A percentile compares a stretch with the other conserved stretches of the same genome.
These are phyloP conservation scores for Esperia sulphurella DNA, from an alignment of 2,888 invertebrate species.

Conservation along the genomic window DNA sequence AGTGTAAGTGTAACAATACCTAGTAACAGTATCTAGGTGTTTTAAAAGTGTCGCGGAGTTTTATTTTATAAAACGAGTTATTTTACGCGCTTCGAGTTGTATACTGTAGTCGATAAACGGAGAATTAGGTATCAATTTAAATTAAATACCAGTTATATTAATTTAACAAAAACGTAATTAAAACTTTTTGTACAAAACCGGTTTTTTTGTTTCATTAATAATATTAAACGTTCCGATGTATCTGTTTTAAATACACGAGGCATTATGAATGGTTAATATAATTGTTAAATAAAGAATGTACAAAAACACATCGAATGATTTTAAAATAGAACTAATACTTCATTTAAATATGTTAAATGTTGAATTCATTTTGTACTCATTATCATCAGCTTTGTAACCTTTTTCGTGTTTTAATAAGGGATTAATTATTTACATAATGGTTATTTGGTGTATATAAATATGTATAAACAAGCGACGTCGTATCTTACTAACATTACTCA, in stretches of 20 bases:
- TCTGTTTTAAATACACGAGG: neutral
- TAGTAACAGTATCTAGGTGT: neutral
- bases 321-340: slow-evolving; percentile 5
- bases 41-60: neutral
- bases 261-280: slow-evolving; percentile 4
- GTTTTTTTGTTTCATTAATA: neutral
- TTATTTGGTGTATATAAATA: too few species aligned
- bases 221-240: neutral
- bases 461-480: too few species aligned
- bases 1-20: neutral
- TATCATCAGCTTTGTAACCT: neutral
- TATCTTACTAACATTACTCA: too few species aligned
- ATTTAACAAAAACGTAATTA: too few species aligned
- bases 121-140: neutral
- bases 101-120: slow-evolving; percentile 5
- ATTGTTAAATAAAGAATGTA: slow-evolving; percentile 8
- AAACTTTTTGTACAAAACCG: neutral
- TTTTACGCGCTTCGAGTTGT: slow-evolving; percentile 6
- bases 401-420: too few species aligned
- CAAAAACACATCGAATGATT: slow-evolving; percentile 4
- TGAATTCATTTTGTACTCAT: neutral
- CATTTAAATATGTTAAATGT: neutral
- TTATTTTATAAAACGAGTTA: neutral
- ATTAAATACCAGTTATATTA: too few species aligned
- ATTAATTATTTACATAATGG: too few species aligned